Evolutionary conservation across 2,888 invertebrate genomes (phyloP).

Genomic region (Coelinius sp.): DNA sequence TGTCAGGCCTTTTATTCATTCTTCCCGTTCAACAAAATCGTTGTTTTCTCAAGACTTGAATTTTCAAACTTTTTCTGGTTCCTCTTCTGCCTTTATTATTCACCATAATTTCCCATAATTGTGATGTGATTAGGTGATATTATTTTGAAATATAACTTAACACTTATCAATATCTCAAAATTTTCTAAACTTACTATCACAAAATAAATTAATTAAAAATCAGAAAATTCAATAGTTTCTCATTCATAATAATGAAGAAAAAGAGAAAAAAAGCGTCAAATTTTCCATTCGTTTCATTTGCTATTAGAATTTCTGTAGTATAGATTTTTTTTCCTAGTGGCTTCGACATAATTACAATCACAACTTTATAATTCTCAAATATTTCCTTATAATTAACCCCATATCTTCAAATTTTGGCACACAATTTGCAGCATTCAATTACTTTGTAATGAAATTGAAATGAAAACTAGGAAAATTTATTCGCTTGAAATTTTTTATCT

Average conservation of each 20-base stretch:
- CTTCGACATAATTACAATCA: background rate
- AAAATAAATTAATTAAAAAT: slow-evolving; percentile 42
- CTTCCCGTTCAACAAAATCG: background rate
- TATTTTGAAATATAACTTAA: background rate
- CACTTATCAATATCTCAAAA: slow-evolving; percentile 27
- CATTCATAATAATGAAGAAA: background rate
- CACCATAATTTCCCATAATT: background rate
- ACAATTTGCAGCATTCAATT: slow-evolving; percentile 2
- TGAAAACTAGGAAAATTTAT: background rate
- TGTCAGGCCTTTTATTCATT: background rate
- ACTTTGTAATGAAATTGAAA: background rate
- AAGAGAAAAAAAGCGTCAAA: background rate
- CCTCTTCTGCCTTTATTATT: background rate
- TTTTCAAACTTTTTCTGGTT: too few relatives aligned
- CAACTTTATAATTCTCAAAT: background rate
- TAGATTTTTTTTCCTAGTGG: background rate
- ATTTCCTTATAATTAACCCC: background rate
- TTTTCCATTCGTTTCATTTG: slow-evolving; percentile 30
- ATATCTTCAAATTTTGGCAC: background rate
- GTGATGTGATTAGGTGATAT: background rate
- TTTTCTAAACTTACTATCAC: slow-evolving; percentile 53
- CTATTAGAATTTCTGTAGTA: background rate
- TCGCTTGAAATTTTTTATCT: too few relatives aligned
- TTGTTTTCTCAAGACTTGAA: background rate
- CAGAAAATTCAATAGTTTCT: background rate